phyloP scores from a whole-genome alignment of 2,113 vertebrate species.

The Chaetops frenatus region DNA sequence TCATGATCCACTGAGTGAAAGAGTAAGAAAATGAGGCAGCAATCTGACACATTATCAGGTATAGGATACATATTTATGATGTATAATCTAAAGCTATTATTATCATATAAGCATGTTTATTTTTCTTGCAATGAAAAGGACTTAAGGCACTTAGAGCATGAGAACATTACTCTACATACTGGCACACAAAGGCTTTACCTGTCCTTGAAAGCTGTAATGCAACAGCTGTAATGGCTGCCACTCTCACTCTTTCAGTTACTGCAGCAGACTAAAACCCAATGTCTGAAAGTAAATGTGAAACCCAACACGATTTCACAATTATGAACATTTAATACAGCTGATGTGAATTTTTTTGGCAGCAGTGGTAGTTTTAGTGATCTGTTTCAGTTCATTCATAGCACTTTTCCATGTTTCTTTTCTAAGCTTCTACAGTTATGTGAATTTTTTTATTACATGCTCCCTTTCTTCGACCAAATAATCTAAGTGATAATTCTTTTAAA shows the following conservation, averaged over 20 bases:
- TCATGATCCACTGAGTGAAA: neutral
- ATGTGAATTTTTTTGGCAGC: neutral
- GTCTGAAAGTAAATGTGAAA: neutral
- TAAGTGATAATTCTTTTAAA: neutral
- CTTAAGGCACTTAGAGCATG: neutral
- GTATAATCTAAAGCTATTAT: neutral
- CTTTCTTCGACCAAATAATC: neutral
- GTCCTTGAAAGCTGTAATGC: neutral
- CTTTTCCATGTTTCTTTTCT: neutral
- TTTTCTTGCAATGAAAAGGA: neutral
- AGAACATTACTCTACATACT: neutral
- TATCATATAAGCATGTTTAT: neutral
- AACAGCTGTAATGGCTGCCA: neutral
- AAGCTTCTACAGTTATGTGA: neutral
- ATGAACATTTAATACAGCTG: neutral
- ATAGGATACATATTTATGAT: neutral
- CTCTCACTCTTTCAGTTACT: neutral
- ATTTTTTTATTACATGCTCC: neutral
- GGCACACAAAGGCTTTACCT: neutral
- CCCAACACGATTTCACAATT: neutral
- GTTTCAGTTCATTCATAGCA: neutral
- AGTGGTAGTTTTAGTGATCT: neutral
- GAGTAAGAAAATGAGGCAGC: neutral
- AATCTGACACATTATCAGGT: neutral
- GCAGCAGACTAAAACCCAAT: neutral